Percentiles rank a stretch among this genome's conserved stretches.
Conservation (phyloP, 64 coral and sea anemone species). For the Montipora efflorescens region DNA sequence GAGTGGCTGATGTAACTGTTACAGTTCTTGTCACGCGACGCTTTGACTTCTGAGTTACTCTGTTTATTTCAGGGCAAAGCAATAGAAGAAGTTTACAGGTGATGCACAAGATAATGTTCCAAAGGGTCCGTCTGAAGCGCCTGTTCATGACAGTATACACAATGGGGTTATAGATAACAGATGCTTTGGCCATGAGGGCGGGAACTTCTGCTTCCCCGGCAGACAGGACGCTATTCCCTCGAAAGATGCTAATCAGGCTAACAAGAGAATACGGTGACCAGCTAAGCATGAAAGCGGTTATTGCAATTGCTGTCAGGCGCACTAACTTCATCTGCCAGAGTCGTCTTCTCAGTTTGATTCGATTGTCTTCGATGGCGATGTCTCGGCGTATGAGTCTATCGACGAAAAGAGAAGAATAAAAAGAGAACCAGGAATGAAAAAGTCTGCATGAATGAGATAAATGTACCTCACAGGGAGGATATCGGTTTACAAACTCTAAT, state of each 20-base stretch:
- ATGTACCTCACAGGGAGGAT: too few species aligned
- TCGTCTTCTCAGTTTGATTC: neutral
- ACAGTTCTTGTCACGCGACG: neutral
- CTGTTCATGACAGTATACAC: conserved; percentile 59
- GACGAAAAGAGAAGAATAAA: neutral
- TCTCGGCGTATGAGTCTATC: conserved; percentile 3
- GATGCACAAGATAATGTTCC: neutral
- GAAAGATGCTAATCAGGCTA: conserved; percentile 41
- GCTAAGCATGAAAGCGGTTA: conserved; percentile 62
- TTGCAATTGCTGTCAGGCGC: conserved; percentile 16
- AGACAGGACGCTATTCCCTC: conserved; percentile 38
- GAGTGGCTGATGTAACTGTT: neutral
- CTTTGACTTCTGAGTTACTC: neutral
- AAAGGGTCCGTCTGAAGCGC: conserved; percentile 17
- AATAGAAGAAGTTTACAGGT: neutral
- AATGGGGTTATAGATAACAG: conserved; percentile 71
- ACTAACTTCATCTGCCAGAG: conserved; percentile 26
- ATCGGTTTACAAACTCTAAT: too few species aligned
- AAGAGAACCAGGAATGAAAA: neutral
- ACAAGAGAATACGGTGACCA: conserved; percentile 64
- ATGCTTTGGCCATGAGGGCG: conserved; percentile 71
- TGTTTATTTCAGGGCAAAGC: neutral
- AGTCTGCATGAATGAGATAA: too few species aligned
- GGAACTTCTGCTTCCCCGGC: conserved; percentile 59
- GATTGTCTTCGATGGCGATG: neutral